Evolutionary conservation across 2,888 invertebrate genomes (phyloP).

Genomic region (Girardia tigrina): DNA sequence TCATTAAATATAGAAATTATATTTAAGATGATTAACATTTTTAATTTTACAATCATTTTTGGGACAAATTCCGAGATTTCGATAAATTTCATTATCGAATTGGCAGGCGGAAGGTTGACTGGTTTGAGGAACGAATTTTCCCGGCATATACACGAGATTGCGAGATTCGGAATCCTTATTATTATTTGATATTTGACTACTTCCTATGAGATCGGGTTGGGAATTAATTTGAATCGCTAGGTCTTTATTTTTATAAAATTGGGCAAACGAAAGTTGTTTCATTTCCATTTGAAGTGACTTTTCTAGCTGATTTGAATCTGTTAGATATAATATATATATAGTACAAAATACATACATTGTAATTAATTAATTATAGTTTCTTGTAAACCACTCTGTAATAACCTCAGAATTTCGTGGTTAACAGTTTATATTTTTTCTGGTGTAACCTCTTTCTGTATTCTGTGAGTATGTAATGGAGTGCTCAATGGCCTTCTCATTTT

Average conservation of each 20-base stretch:
- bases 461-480: no score
- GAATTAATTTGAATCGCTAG: not conserved
- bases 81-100: not conserved
- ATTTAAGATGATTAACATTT: not conserved
- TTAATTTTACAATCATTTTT: not conserved
- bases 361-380: no score
- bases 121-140: not conserved
- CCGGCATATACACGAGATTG: not conserved
- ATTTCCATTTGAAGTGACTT: not conserved
- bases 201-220: not conserved
- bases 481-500: no score
- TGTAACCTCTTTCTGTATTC: no score
- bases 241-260: conserved; percentile 3
- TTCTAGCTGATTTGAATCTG: not conserved
- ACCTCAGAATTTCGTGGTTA: no score
- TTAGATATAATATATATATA: no score
- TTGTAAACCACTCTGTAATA: no score
- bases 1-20: no score
- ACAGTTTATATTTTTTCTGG: no score
- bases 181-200: not conserved
- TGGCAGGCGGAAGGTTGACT: not conserved
- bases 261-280: not conserved
- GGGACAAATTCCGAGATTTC: conserved; percentile 1
- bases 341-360: no score
- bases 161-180: not conserved